Conservation (phyloP, 2,113 vertebrate genomes). For the Eptatretus burgeri region DNA sequence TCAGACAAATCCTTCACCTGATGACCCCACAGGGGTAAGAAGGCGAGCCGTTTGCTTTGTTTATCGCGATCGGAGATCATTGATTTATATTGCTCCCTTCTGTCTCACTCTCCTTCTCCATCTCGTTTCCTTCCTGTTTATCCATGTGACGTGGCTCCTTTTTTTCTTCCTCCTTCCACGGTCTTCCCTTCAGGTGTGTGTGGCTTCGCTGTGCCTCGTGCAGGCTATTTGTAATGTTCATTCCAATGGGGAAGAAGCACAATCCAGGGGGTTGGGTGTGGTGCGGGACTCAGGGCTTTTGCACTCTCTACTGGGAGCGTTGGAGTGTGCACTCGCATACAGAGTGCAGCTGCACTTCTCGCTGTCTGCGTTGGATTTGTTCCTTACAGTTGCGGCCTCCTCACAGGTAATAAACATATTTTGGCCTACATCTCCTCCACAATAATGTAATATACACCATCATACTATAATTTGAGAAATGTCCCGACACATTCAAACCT, state of each 20-base stretch:
- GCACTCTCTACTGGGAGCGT: conserved; percentile 39
- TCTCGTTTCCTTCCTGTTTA: too few species aligned
- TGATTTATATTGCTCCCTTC: too few species aligned
- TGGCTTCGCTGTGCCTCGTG: conserved; percentile 56
- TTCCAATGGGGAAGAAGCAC: conserved; percentile 31
- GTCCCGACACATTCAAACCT: too few species aligned
- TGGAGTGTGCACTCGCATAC: conserved; percentile 58
- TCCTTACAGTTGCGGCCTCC: conserved; percentile 60
- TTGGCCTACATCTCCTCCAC: too few species aligned
- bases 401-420: conserved; percentile 31
- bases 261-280: conserved; percentile 36
- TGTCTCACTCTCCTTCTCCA: too few species aligned
- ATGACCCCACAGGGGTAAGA: too few species aligned
- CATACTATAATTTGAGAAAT: too few species aligned
- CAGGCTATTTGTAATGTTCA: conserved; percentile 74
- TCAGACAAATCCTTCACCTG: too few species aligned
- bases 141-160: background rate
- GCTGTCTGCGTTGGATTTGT: conserved; percentile 53
- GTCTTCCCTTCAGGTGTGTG: conserved; percentile 36
- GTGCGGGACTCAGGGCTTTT: conserved; percentile 51
- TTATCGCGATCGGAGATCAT: too few species aligned
- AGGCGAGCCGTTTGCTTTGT: too few species aligned
- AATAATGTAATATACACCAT: too few species aligned
- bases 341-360: conserved; percentile 86
- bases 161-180: background rate